phyloP scores from a whole-genome alignment of 2,888 invertebrate species.

The Drosophila demipolita region DNA sequence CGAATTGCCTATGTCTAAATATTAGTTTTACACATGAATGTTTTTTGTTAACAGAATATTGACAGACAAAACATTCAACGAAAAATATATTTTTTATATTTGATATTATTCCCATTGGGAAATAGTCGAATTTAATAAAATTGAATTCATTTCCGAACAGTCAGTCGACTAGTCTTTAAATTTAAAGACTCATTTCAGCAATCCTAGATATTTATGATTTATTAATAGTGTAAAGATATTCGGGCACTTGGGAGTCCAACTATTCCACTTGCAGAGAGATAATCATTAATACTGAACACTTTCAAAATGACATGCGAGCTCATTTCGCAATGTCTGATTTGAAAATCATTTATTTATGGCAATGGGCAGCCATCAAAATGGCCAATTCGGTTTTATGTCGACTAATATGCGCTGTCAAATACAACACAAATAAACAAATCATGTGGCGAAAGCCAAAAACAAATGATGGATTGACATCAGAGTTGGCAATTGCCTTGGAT shows the following conservation, averaged over 20 bases:
- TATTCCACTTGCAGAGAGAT: conserved; percentile 40
- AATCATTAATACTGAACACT: conserved; percentile 54
- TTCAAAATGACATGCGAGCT: conserved; percentile 25
- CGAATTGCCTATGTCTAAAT: neutral
- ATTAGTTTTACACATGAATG: neutral
- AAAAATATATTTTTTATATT: neutral
- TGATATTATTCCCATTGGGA: neutral
- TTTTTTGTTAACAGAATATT: neutral
- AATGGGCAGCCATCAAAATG: conserved; percentile 39
- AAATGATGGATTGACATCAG: conserved; percentile 74
- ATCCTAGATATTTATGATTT: conserved; percentile 34
- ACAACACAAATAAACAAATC: conserved; percentile 60
- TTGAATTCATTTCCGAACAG: neutral
- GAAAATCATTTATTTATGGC: conserved; percentile 79
- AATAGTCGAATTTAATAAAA: neutral
- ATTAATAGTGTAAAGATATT: conserved; percentile 22
- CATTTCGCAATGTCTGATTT: conserved; percentile 64
- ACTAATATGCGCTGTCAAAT: conserved; percentile 56
- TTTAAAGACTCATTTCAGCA: neutral
- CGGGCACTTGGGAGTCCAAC: conserved; percentile 25
- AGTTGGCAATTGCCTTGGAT: conserved; percentile 2
- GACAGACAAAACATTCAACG: neutral
- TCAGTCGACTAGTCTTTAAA: neutral
- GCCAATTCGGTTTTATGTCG: conserved; percentile 51
- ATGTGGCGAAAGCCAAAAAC: conserved; percentile 48